phyloP scores from a whole-genome alignment of 2,797 vertebrate species.

The Mormyrus hasselquistii region DNA sequence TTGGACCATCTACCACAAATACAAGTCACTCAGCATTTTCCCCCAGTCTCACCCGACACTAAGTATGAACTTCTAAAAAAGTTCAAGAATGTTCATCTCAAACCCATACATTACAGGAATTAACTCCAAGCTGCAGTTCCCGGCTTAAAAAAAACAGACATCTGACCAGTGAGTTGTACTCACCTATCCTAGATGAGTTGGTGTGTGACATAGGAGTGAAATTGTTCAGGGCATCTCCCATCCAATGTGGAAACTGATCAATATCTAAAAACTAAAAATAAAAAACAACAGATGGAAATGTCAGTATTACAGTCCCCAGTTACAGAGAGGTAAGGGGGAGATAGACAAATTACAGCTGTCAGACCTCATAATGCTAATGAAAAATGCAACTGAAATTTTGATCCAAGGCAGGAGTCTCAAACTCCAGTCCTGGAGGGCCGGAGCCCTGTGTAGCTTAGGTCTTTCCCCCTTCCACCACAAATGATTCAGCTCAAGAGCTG shows the following conservation, averaged over 20 bases:
- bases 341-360: background rate
- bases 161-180: slow-evolving; percentile 21
- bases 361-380: background rate
- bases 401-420: background rate
- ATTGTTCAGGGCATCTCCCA: slow-evolving; percentile 21
- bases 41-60: background rate
- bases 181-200: slow-evolving; percentile 49
- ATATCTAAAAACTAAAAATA: slow-evolving; percentile 46
- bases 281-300: background rate
- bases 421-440: no score
- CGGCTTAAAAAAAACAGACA: background rate
- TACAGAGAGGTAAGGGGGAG: background rate
- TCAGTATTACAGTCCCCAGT: background rate
- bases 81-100: background rate
- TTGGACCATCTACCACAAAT: background rate
- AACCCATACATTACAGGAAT: background rate
- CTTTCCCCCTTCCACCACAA: no score
- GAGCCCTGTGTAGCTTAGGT: no score
- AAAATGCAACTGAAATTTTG: background rate
- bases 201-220: slow-evolving; percentile 38
- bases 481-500: no score
- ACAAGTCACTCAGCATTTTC: background rate
- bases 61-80: background rate
- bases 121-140: background rate
- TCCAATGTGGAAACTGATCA: slow-evolving; percentile 9